phyloP scores from a whole-genome alignment of 2,888 invertebrate genomes.

The Oxystoma pomonae region DNA sequence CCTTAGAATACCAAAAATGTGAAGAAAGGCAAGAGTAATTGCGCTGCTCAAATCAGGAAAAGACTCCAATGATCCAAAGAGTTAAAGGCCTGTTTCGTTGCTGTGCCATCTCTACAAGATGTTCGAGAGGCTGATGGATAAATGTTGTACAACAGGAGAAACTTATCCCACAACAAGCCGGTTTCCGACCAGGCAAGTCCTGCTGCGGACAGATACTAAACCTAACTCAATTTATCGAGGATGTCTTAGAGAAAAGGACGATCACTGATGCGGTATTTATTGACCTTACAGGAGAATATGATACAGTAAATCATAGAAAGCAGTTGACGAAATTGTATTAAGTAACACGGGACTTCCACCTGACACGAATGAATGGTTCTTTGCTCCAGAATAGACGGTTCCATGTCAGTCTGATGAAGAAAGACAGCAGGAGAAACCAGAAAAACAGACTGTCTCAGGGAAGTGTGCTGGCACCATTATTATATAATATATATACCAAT shows the following conservation, averaged over 20 bases:
- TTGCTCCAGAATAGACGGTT: background rate
- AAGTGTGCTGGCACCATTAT: no score
- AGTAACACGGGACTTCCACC: background rate
- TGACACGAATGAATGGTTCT: background rate
- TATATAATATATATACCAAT: no score
- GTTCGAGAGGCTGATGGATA: background rate
- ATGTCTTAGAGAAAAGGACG: background rate
- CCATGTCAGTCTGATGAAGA: slow-evolving; percentile 1
- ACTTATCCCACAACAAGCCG: background rate
- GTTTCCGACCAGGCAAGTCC: slow-evolving; percentile 1
- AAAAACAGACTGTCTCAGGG: no score
- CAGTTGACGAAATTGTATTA: background rate
- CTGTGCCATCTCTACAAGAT: background rate
- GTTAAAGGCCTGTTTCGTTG: background rate
- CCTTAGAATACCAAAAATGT: background rate
- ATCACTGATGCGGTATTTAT: background rate
- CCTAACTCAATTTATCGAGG: background rate
- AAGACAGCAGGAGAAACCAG: background rate
- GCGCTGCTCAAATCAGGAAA: background rate
- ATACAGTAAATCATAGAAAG: background rate
- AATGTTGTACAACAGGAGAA: background rate
- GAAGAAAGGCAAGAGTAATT: background rate
- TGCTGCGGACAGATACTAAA: background rate
- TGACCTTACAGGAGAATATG: background rate
- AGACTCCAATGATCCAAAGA: background rate